A percentile compares a stretch with the other conserved stretches of the same genome.
Evolutionary conservation across 2,888 invertebrate species (phyloP).

Genomic region (Balanococcus diminutus): DNA sequence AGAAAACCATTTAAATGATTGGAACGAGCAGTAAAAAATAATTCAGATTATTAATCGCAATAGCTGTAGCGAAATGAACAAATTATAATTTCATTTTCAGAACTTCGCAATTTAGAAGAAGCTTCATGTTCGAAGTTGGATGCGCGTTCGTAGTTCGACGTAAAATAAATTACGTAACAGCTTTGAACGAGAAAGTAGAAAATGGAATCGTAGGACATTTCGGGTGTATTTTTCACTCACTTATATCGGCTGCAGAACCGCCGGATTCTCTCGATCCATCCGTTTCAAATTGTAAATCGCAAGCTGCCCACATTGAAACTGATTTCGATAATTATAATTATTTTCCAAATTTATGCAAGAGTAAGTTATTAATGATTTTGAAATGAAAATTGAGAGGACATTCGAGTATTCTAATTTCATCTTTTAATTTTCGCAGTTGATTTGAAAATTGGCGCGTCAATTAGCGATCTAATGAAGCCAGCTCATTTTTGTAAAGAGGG

Average conservation of each 20-base stretch:
- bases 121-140: background rate
- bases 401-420: too few species aligned
- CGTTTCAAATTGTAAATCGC: too few species aligned
- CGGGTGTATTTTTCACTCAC: background rate
- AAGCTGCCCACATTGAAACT: too few species aligned
- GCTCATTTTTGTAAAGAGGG: background rate
- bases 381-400: background rate
- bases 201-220: background rate
- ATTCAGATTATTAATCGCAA: too few species aligned
- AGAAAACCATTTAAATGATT: background rate
- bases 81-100: background rate
- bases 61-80: background rate
- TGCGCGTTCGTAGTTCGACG: background rate
- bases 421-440: background rate
- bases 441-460: background rate
- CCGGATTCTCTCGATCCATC: too few species aligned
- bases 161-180: background rate
- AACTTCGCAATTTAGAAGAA: background rate
- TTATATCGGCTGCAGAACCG: too few species aligned
- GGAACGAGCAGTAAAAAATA: background rate
- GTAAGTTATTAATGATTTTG: background rate
- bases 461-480: background rate
- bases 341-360: background rate
- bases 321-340: background rate
- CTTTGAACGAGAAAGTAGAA: background rate